Conservation (phyloP, 2,888 invertebrate genomes). For the Lamellibrachia columna region DNA sequence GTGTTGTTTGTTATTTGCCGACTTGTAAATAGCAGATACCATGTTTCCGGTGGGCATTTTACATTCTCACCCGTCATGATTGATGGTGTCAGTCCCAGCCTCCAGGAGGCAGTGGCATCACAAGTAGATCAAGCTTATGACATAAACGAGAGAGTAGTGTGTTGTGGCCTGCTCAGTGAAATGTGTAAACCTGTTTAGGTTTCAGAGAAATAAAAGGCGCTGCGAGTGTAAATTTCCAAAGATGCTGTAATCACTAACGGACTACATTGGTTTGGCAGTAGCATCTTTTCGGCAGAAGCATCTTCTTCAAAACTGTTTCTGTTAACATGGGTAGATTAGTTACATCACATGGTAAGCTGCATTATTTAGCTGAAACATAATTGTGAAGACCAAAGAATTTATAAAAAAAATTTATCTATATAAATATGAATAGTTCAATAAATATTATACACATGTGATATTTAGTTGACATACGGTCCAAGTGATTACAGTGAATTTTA, state of each 20-base stretch:
- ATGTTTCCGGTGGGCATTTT: background rate
- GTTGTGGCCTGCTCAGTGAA: too few relatives aligned
- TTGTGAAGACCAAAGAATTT: background rate
- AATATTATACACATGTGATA: background rate
- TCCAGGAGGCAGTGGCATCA: background rate
- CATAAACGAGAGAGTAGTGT: background rate
- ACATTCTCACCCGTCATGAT: background rate
- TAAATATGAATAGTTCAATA: background rate
- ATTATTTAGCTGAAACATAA: background rate
- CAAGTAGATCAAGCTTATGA: background rate
- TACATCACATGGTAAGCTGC: background rate
- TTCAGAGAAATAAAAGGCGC: background rate
- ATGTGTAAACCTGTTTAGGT: background rate
- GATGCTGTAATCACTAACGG: background rate
- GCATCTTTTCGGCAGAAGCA: background rate
- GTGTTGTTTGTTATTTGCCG: background rate
- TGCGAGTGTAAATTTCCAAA: slow-evolving; percentile 1
- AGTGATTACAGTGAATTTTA: background rate
- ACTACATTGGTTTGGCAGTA: background rate
- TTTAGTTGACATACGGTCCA: background rate
- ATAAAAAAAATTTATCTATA: too few relatives aligned
- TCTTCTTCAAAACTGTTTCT: background rate
- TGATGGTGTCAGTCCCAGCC: background rate
- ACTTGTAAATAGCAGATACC: background rate
- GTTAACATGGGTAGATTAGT: background rate